A percentile compares a stretch with the other conserved stretches of the same genome.
Conservation (phyloP, 2,113 vertebrate species). For the Marmota monax region DNA sequence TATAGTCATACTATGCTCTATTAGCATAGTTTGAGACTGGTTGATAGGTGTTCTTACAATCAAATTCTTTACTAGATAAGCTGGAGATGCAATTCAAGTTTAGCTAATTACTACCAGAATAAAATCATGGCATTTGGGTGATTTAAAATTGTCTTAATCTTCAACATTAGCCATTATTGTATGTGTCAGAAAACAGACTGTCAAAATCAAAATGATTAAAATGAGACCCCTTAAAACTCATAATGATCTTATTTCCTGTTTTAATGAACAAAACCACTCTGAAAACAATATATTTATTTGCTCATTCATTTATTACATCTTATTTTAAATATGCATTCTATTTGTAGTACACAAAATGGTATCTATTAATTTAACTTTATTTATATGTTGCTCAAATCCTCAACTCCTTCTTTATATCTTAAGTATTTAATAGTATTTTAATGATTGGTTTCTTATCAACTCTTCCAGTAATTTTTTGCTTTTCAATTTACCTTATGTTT, state of each 20-base stretch:
- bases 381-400: background rate
- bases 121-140: background rate
- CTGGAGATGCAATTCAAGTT: background rate
- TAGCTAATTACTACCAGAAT: background rate
- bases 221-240: background rate
- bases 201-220: background rate
- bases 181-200: background rate
- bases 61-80: background rate
- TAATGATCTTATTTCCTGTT: background rate
- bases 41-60: background rate
- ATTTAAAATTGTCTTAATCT: background rate
- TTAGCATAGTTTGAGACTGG: background rate
- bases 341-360: background rate
- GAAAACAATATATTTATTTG: background rate
- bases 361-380: background rate
- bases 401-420: background rate
- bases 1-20: background rate
- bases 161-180: background rate
- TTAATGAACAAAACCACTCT: background rate
- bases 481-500: background rate
- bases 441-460: background rate
- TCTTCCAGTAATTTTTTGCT: background rate
- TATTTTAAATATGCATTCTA: background rate
- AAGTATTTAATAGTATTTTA: conserved; percentile 5
- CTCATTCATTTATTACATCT: background rate